Evolutionary conservation across 2,797 vertebrate genomes (phyloP).

Genomic region (Lepilemur ruficaudatus): DNA sequence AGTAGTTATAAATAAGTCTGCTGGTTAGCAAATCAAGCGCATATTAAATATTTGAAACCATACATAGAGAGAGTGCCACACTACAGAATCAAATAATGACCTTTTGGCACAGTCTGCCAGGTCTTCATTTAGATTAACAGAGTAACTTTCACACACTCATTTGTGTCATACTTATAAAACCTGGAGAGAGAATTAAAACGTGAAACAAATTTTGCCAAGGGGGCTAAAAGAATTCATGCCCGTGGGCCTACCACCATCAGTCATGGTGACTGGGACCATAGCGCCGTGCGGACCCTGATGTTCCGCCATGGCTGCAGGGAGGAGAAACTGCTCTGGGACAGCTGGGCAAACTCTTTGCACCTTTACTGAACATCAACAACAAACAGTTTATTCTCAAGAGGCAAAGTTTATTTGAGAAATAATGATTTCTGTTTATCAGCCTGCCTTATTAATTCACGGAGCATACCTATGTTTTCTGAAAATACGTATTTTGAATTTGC

Average conservation of each 20-base stretch:
- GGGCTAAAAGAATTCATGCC: neutral
- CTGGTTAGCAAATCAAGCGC: neutral
- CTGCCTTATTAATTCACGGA: neutral
- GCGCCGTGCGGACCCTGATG: neutral
- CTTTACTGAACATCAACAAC: neutral
- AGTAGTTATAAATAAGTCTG: neutral
- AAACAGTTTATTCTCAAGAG: neutral
- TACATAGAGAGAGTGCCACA: neutral
- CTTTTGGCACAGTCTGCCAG: neutral
- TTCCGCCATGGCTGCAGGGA: neutral
- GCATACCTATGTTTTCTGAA: neutral
- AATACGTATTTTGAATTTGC: neutral
- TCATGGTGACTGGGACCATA: neutral
- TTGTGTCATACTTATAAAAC: neutral
- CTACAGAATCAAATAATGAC: neutral
- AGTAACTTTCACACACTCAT: neutral
- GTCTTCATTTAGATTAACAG: neutral
- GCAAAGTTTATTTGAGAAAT: neutral
- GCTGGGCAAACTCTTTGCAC: neutral
- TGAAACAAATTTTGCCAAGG: neutral
- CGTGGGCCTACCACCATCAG: accelerated
- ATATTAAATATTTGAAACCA: neutral
- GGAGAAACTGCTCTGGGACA: neutral
- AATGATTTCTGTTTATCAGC: neutral
- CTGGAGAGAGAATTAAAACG: neutral